Evolutionary conservation across 2,797 vertebrate species (phyloP), one percentile per base, ranked within the genome.

Genomic region (Pipistrellus kuhlii): DNA sequence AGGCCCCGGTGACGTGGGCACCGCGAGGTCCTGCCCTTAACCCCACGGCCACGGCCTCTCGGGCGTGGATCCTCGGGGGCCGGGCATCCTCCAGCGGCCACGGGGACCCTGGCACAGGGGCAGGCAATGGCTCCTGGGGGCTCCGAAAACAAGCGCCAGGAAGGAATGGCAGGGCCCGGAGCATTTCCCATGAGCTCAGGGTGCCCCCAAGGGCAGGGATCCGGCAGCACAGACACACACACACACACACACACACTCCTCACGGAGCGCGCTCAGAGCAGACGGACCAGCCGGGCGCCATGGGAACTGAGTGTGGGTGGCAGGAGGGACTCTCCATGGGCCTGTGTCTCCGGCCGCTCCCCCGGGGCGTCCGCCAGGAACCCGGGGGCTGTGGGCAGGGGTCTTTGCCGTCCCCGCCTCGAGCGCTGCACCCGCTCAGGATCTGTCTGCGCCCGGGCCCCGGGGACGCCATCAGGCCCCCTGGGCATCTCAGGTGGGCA

Each of bases 191-290:
- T 10, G 55, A 23, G 4, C 9, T 57, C 76, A 6, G 18, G 0
- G 6, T 2, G 30, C 13, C 23, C 0, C 0, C 46, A 8, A 0
- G 1, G 25, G 71, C 20, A 4, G 0, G 1, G 13, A 38, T 11
- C 86, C 21, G 2, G 18, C 15, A 18, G 7, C 57, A 21, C 18
- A 3, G 64, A 73, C 8, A 17, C 35, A 4, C 46, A 13, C 46
- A 13, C 44, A 44, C 44, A 44, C 44, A 44, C 44, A 44, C 44
- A 44, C 44, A 9, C 44, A 44, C 44, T 3, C 20, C 30, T 2
- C 2, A 25, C 4, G 0, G 75, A 23, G 10, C 18, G 2, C 2
- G 12, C 27, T 30, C 1, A 11, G 3, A 12, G 35, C 51, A 68
- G n/a, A 17, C 21, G 25, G 68, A 15, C 6, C 2, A 44, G 25